Evolutionary conservation across 2,888 invertebrate species (phyloP), one percentile per base, ranked within the genome.

Genomic region (Cephalotes varians): DNA sequence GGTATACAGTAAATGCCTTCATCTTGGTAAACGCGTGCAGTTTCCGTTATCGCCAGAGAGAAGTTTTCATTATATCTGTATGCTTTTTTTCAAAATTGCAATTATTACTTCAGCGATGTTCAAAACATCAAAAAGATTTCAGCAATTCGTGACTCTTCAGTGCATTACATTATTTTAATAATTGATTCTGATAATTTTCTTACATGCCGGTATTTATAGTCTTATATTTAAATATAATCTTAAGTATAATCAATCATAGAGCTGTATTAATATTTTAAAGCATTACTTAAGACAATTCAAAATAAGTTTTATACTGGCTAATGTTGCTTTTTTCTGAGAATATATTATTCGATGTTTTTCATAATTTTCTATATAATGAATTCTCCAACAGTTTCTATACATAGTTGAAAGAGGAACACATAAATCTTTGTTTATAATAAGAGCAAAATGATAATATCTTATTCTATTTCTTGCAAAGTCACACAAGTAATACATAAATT

Each of bases 21-120:
- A 69, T 77, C 85, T 82, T 73, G 87, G 89, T 89, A 90, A 92
- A 91, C 87, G 90, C 87, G 91, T 91, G 85, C 91, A 88, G 85
- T 87, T 87, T 86, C 83, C 84, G 56, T 9, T 79, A 62, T 5
- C 49, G 37, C 10, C 37, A 5, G 60, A 79, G 18, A 40, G 40
- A 40, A 28, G 56, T 25, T 56, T 79, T 71, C 34, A 56, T 44
- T 79, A 71, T 34, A 71, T 54, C 44, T 31, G 18, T 21, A 49
- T 47, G 7, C 3, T 44, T 40, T 44, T 79, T 47, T 58, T 34
- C 25, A 18, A 58, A 44, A 58, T 44, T 79, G 34, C 47, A 18
- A 10, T 56, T 7, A 56, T 67, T n/a, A n/a, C 12, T 25, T 25
- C 25, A 25, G 64, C 4, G 3, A 40, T 40, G 15, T 1, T 25